Percentiles rank a stretch among this genome's conserved stretches.
phyloP scores from a whole-genome alignment of 2,797 vertebrate species.

The Tarsius wallacei region DNA sequence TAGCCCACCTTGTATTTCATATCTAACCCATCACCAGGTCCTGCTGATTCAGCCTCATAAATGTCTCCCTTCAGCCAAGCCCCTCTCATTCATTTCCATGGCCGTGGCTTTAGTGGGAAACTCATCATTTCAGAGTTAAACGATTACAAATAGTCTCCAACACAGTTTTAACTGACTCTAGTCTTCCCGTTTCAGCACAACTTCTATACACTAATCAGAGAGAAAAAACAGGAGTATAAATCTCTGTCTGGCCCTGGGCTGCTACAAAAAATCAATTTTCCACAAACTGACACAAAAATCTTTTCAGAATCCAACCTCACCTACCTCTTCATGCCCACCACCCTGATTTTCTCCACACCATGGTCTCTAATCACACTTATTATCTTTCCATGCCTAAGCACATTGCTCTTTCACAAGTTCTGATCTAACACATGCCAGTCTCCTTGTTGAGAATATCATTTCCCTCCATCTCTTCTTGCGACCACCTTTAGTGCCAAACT shows the following conservation, averaged over 20 bases:
- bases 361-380: background rate
- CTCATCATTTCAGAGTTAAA: background rate
- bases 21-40: background rate
- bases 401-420: background rate
- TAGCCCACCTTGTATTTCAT: background rate
- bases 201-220: background rate
- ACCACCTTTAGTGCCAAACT: background rate
- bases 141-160: background rate
- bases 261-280: background rate
- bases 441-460: background rate
- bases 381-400: background rate
- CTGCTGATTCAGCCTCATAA: background rate
- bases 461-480: background rate
- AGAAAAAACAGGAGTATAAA: background rate
- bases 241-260: background rate
- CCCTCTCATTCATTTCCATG: background rate
- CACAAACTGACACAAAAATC: background rate
- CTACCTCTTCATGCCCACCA: background rate
- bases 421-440: too few species aligned
- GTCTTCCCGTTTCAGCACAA: background rate
- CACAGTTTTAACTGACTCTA: background rate
- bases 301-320: background rate
- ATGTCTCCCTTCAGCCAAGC: background rate
- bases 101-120: background rate
- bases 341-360: background rate